Evolutionary conservation across 2,113 vertebrate species (phyloP).

Genomic region (Oryzias woworae): DNA sequence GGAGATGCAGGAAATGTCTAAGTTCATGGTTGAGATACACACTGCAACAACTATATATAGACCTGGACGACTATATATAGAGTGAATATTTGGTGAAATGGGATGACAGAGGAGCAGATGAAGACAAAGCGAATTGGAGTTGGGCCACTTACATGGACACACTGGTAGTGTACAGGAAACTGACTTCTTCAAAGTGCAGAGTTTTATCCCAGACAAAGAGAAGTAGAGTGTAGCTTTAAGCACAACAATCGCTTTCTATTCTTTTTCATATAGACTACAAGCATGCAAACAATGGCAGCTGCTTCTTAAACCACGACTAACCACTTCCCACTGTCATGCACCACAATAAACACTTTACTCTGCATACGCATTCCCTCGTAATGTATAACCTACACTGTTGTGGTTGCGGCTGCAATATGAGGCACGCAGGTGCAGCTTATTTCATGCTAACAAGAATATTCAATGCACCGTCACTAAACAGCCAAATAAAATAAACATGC

Average conservation of each 20-base stretch:
- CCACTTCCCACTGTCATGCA: constrained; percentile 48
- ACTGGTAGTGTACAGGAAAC: constrained; percentile 64
- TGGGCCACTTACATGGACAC: constrained; percentile 72
- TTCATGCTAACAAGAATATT: constrained; percentile 50
- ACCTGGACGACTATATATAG: constrained; percentile 50
- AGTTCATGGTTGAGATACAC: constrained; percentile 29
- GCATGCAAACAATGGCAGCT: constrained; percentile 55
- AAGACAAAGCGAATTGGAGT: constrained; percentile 61
- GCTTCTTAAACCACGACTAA: background rate
- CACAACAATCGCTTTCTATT: constrained; percentile 31
- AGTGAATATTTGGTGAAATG: constrained; percentile 41
- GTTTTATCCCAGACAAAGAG: constrained; percentile 75
- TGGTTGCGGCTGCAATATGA: constrained; percentile 19
- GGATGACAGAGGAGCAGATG: constrained; percentile 53
- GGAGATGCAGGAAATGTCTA: constrained; percentile 30
- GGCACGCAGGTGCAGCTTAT: constrained; percentile 28
- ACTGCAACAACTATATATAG: constrained; percentile 48
- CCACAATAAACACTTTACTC: constrained; percentile 10
- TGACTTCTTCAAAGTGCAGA: constrained; percentile 76
- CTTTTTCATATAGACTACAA: constrained; percentile 18
- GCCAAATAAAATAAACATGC: constrained; percentile 57
- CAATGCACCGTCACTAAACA: constrained; percentile 38
- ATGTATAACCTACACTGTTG: constrained; percentile 14
- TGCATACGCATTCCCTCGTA: background rate
- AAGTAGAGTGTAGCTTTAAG: constrained; percentile 61